Base-by-base conservation (phyloP, 2,888 invertebrate species). In the Polietes domitor region DNA sequence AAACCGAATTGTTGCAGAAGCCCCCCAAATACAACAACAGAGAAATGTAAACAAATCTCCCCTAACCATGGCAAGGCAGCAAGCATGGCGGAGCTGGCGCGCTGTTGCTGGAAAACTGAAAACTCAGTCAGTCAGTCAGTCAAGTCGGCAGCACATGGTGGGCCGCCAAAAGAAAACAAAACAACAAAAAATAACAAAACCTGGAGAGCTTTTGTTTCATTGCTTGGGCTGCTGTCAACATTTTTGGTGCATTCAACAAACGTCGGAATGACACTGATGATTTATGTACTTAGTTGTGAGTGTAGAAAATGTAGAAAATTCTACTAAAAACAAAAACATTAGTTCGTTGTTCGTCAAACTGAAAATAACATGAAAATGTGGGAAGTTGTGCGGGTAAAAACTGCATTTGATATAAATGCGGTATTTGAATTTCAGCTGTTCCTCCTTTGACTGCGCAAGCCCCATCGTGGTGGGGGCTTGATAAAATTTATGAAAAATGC, bases 181-280 rank as follows among this genome's bases (percentile, higher is more conserved):
- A 58, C 15, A 15, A 61, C 28, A 28, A 32, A 6, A 28, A 61
- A 37, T 12, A 61, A 32, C 15, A 28, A 28, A 61, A 61, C 19
- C 24, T 7, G 41, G 19, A 37, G 21, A 68, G 68, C 68, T 68
- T 68, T 63, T 17, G 37, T 17, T 37, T 41, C 43, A 53, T 50
- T 50, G n/a, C n/a, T 47, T 47, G n/a, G 2, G 19, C n/a, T 21
- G 15, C 43, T 43, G 68, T 68, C 68, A 68, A 68, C 41, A 68
- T 43, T 65, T 61, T 24, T 43, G 68, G 43, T 68, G 68, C 68
- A 68, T 43, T 68, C 43, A 68, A 68, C 43, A 28, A 68, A 68
- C 41, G 21, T 43, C 15, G 41, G 32, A 65, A 41, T 68, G 68
- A 24, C 24, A 43, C 12, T 15, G 58, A 2, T 37, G 37, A 65